Base-by-base conservation (phyloP, 2,797 vertebrate genomes). In the Harpagifer antarcticus region DNA sequence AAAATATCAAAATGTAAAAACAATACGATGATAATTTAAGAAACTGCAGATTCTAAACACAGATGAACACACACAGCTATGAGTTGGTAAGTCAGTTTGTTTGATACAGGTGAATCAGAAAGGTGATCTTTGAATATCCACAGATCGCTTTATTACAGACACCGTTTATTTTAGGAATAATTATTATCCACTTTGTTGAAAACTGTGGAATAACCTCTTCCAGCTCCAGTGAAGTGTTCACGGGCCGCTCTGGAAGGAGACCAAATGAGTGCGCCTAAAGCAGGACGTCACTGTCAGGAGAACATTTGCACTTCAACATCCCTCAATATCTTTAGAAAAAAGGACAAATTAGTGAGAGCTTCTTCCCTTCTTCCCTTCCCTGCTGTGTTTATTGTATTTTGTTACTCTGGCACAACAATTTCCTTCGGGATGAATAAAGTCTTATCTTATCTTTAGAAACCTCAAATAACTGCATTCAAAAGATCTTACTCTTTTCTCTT, bases 141-240 rank as follows among this genome's bases (percentile, higher is more conserved):
- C 23, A 56, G 31, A 69, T 62, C 56, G 54, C 27, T 63, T 78
- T 31, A 17, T n/a, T 42, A 50, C 54, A 48, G 54, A 17, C 27
- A 43, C 45, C 47, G 48, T 68, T 68, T 65, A 49, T 76, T 56
- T 61, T 58, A 52, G 20, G 53, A 65, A 58, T 44, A 68, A 78
- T 68, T 61, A 54, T 50, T 20, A 17, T 74, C 54, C 57, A 52
- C 20, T 40, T 27, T 42, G 19, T 1, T 54, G 43, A 71, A 45
- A 67, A 54, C 27, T 74, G 68, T 74, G 67, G 72, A 81, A n/a
- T 57, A 57, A 72, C 78, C 55, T 66, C 55, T 50, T 48, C n/a
- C 68, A 75, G 65, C 65, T 55, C 20, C 50, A 60, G 17, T 60
- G 31, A 13, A 68, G 58, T 54, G 53, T 73, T 74, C 33, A 37